Evolutionary conservation across 2,888 invertebrate species (phyloP).

Genomic region (Drosophila quinaria): DNA sequence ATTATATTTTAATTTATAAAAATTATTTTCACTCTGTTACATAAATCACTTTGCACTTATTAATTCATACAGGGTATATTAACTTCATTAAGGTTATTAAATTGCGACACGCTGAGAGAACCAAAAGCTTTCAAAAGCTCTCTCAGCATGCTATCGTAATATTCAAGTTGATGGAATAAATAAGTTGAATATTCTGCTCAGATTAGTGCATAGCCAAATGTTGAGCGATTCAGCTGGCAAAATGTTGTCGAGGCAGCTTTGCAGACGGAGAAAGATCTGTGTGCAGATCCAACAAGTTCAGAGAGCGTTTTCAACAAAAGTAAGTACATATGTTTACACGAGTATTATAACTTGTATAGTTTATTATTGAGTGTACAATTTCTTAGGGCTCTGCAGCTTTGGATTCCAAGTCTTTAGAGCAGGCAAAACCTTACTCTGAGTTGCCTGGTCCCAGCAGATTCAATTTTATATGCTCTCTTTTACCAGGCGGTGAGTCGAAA

Average conservation of each 20-base stretch:
- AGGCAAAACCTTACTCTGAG: slow-evolving; percentile 72
- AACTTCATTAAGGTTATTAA: slow-evolving; percentile 30
- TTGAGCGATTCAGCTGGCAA: slow-evolving; percentile 54
- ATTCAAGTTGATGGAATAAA: slow-evolving; percentile 21
- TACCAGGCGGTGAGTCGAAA: slow-evolving; percentile 77
- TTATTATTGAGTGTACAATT: background rate
- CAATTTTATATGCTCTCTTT: slow-evolving; percentile 62
- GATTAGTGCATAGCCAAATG: slow-evolving; percentile 7
- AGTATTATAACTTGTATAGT: background rate
- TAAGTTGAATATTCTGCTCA: slow-evolving; percentile 9
- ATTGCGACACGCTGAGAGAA: slow-evolving; percentile 30
- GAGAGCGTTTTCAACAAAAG: slow-evolving; percentile 39
- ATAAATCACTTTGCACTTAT: too few relatives aligned
- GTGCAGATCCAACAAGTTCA: slow-evolving; percentile 14
- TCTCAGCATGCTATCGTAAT: slow-evolving; percentile 9
- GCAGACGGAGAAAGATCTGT: slow-evolving; percentile 31
- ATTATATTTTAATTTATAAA: too few relatives aligned
- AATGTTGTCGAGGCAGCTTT: slow-evolving; percentile 60
- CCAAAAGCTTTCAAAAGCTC: slow-evolving; percentile 64
- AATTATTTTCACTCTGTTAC: background rate
- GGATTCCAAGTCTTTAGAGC: slow-evolving; percentile 39
- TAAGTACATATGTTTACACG: background rate
- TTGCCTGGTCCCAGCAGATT: slow-evolving; percentile 79
- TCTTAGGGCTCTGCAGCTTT: slow-evolving; percentile 15
- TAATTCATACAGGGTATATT: background rate